phyloP scores from a whole-genome alignment of 1,140 invertebrate species.

The Eubasilissa regina region DNA sequence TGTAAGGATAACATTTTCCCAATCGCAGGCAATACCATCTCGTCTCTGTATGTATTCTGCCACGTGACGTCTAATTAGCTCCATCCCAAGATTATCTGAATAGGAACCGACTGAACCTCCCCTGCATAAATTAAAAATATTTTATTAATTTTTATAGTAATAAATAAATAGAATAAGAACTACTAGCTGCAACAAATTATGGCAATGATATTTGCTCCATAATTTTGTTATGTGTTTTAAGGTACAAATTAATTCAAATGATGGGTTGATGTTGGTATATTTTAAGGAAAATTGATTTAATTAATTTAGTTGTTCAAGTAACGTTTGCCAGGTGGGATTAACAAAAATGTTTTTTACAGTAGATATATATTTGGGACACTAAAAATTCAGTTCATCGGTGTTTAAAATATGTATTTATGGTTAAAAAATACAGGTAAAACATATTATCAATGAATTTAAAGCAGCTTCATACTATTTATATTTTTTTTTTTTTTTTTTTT shows the following conservation, averaged over 20 bases:
- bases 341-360: no score
- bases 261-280: not conserved
- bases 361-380: no score
- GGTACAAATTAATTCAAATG: not conserved
- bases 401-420: no score
- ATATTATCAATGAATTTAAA: no score
- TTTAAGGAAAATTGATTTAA: not conserved
- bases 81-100: slow-evolving; percentile 93
- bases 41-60: slow-evolving; percentile 91
- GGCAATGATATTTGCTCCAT: no score
- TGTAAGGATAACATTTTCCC: slow-evolving; percentile 88
- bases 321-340: no score
- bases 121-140: slow-evolving; percentile 62
- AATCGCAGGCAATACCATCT: slow-evolving; percentile 84
- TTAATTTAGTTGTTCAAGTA: not conserved
- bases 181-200: not conserved
- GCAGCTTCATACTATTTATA: no score
- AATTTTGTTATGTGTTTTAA: no score
- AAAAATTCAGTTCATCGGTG: no score
- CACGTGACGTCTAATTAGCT: slow-evolving; percentile 90
- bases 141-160: not conserved
- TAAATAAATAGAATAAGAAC: not conserved
- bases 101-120: slow-evolving; percentile 92
- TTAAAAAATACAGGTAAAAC: no score
- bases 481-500: no score